Conservation (phyloP, 1,140 invertebrate species). For the Nebria ingens region DNA sequence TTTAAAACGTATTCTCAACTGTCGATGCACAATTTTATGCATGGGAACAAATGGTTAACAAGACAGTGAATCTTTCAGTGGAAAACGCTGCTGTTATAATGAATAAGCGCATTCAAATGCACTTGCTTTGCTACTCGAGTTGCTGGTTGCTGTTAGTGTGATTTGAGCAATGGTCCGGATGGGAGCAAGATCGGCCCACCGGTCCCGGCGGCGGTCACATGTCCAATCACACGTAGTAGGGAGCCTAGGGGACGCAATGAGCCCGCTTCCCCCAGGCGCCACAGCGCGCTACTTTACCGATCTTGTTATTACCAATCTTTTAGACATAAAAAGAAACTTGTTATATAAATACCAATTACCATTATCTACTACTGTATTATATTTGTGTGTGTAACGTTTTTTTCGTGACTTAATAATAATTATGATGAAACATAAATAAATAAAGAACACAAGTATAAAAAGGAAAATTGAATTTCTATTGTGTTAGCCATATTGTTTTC, state of each 20-base stretch:
- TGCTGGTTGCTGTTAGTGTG: too few relatives aligned
- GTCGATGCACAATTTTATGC: too few relatives aligned
- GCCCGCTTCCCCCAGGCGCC: conserved; percentile 23
- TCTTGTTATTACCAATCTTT: conserved; percentile 28
- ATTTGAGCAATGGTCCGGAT: too few relatives aligned
- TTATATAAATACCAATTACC: conserved; percentile 24
- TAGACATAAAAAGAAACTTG: conserved; percentile 29
- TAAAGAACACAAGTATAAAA: conserved; percentile 24
- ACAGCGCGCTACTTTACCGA: conserved; percentile 21
- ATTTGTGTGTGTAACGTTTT: conserved; percentile 34
- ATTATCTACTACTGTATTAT: conserved; percentile 32
- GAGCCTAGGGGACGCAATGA: conserved; percentile 22
- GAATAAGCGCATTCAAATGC: too few relatives aligned
- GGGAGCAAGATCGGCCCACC: not conserved
- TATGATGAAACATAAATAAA: conserved; percentile 22
- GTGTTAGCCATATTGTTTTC: too few relatives aligned
- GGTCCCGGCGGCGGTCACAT: not conserved
- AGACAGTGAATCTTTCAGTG: too few relatives aligned
- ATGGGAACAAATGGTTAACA: too few relatives aligned
- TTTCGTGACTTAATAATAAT: conserved; percentile 25
- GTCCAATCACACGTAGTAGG: not conserved
- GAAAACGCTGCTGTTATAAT: too few relatives aligned
- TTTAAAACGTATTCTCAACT: too few relatives aligned
- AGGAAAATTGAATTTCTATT: too few relatives aligned
- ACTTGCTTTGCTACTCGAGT: too few relatives aligned